Base-by-base conservation (phyloP, 2,113 vertebrate genomes). In the Heptranchias perlo region DNA sequence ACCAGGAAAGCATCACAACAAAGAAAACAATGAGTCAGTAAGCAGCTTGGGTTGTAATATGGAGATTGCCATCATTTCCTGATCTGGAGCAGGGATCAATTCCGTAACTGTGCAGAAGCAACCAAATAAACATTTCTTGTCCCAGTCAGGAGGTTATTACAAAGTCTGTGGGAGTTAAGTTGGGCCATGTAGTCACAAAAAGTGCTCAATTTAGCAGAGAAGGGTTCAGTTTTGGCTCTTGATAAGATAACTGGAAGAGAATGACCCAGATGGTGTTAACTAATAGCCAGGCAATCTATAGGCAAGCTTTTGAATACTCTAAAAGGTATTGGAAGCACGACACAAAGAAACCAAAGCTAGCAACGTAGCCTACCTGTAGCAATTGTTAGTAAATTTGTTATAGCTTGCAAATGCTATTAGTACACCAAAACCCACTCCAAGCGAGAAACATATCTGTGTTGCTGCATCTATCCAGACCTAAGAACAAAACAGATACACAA, bases 341-440 rank as follows among this genome's bases (percentile, higher is more conserved):
- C 89, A 62, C 62, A 96, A 91, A 96, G 73, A 78, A 58, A 93
- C n/a, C 58, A 62, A 21, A 93, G 28, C 44, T 87, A 64, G 96
- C 52, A 67, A 93, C 87, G 82, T 95, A 95, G 35, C 96, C 96
- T 97, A 98, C 98, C 98, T 98, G 97, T 98, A 98, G 96, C 98
- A 98, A 97, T 98, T 98, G 97, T 98, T 98, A 97, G 97, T 98
- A 97, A 98, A 98, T 98, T 98, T 98, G 97, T 98, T 98, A 97
- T 98, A 98, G 97, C 98, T 98, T 96, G 98, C 98, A 97, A 98
- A 98, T 92, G 98, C 98, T 96, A 98, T 98, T 97, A 98, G 97
- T 97, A 98, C 98, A 97, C 98, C 98, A 97, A 98, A 98, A 97
- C 98, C 98, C 96, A 98, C 98, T 97, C 98, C 98, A 97, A 98